These are phyloP conservation scores for Abscondita cerata DNA, from an alignment of 2,888 invertebrate species.

Conservation along the genomic window DNA sequence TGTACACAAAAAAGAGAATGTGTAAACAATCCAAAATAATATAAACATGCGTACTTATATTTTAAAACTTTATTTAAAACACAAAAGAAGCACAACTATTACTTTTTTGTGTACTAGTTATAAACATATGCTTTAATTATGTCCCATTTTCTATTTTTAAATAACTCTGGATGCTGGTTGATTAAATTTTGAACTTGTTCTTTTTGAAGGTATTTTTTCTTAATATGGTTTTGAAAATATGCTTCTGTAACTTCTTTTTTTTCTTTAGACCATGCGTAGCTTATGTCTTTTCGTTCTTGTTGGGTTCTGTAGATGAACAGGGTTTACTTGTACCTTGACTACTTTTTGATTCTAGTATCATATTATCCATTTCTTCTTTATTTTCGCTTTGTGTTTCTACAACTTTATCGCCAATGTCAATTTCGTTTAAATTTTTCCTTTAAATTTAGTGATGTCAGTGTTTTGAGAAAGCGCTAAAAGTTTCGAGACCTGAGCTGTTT, in stretches of 20 bases:
- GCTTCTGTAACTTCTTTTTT: neutral
- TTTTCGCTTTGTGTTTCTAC: neutral
- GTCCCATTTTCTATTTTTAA: slow-evolving; percentile 3
- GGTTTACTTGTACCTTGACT: neutral
- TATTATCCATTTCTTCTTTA: neutral
- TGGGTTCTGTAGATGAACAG: neutral
- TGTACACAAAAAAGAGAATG: too few relatives aligned
- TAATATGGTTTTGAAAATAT: neutral
- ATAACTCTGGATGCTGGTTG: neutral
- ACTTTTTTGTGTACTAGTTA: neutral
- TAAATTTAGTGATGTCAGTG: neutral
- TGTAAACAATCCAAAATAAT: too few relatives aligned
- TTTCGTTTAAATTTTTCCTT: neutral
- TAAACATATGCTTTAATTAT: neutral
- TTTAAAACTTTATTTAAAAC: too few relatives aligned
- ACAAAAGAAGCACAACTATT: too few relatives aligned
- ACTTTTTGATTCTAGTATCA: neutral
- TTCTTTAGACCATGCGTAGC: neutral
- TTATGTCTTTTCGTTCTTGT: neutral
- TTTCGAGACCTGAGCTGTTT: too few relatives aligned
- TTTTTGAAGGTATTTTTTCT: neutral
- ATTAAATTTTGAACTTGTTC: neutral
- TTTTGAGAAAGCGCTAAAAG: neutral
- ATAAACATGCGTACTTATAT: too few relatives aligned
- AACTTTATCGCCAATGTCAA: neutral